phyloP scores from a whole-genome alignment of 2,888 invertebrate species.

The Dicycla oo region DNA sequence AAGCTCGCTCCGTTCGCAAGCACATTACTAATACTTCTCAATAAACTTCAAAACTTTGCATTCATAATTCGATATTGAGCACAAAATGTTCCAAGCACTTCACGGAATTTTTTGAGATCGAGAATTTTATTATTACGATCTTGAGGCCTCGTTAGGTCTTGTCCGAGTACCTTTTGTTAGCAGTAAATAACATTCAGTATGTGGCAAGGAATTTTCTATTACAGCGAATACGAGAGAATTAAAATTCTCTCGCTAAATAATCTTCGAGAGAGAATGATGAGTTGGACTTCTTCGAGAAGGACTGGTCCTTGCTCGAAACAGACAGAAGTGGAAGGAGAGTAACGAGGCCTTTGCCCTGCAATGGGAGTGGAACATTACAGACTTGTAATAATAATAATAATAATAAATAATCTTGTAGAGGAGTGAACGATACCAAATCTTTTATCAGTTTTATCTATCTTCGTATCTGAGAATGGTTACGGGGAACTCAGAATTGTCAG shows the following conservation, averaged over 20 bases:
- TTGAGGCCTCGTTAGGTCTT: conserved; percentile 17
- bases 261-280: too few species aligned
- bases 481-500: conserved; percentile 56
- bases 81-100: conserved; percentile 13
- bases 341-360: too few species aligned
- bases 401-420: conserved; percentile 34
- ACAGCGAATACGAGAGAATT: conserved; percentile 5
- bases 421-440: conserved; percentile 55
- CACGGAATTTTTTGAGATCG: neutral
- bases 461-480: conserved; percentile 43
- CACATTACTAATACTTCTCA: conserved; percentile 38
- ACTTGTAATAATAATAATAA: too few species aligned
- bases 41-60: conserved; percentile 22
- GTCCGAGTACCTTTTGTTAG: conserved; percentile 8
- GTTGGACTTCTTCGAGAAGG: too few species aligned
- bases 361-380: too few species aligned
- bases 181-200: conserved; percentile 4
- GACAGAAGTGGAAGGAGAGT: too few species aligned
- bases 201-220: conserved; percentile 12
- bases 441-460: conserved; percentile 59
- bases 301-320: too few species aligned
- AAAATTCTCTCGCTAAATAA: conserved; percentile 34
- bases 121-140: conserved; percentile 19
- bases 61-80: conserved; percentile 24
- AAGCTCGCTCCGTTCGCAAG: conserved; percentile 26